A percentile compares a stretch with the other conserved stretches of the same genome.
phyloP scores from a whole-genome alignment of 1,140 invertebrate species.

The Mactra quadrangularis region DNA sequence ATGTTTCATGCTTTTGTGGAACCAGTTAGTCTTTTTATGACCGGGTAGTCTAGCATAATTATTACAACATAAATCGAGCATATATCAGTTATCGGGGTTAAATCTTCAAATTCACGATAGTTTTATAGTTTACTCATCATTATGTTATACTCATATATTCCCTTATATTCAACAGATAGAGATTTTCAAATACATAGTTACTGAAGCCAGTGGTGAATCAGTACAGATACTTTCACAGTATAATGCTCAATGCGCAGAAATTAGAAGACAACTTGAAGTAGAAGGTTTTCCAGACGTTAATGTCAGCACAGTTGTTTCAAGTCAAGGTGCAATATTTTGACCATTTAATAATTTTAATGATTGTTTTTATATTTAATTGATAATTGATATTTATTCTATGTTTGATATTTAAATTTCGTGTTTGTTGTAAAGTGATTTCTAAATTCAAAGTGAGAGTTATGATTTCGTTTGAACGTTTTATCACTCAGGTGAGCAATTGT shows the following conservation, averaged over 20 bases:
- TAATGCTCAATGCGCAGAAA: conserved; percentile 57
- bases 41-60: no score
- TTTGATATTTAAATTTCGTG: neutral
- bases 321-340: conserved; percentile 65
- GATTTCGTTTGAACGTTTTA: neutral
- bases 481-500: neutral
- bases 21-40: no score
- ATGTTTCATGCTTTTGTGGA: no score
- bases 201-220: neutral
- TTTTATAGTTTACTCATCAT: no score
- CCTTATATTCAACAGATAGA: conserved; percentile 25
- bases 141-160: neutral
- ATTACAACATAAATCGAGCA: no score
- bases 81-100: no score
- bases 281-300: conserved; percentile 11
- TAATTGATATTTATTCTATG: no score
- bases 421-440: neutral
- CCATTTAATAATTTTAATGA: neutral
- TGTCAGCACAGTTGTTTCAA: conserved; percentile 61
- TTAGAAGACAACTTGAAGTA: conserved; percentile 16
- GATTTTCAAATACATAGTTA: conserved; percentile 11
- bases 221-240: conserved; percentile 53
- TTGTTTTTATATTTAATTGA: no score
- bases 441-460: neutral
- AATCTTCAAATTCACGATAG: no score